These are phyloP conservation scores for Erythrolamprus reginae DNA, from an alignment of 2,113 vertebrate species.

Conservation along the genomic window DNA sequence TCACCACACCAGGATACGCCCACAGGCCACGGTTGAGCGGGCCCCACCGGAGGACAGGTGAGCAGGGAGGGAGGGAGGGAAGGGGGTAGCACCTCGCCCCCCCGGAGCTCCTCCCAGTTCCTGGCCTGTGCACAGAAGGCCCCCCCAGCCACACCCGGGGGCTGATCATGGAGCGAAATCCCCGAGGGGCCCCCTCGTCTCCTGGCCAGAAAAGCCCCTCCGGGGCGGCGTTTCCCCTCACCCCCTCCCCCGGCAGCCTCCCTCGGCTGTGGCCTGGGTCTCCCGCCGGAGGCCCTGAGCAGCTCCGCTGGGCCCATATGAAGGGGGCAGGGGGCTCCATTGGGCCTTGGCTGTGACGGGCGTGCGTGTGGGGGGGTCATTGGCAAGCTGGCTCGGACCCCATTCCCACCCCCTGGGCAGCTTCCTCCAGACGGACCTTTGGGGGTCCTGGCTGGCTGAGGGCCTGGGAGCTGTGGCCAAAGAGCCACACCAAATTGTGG, in stretches of 20 bases:
- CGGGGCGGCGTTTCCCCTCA: neutral
- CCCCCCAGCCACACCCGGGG: no score
- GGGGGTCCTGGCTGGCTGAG: neutral
- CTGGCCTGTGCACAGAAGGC: no score
- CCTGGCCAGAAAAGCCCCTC: no score
- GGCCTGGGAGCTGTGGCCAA: neutral
- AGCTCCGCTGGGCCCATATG: neutral
- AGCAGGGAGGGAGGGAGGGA: constrained; percentile 17
- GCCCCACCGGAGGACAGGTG: constrained; percentile 68
- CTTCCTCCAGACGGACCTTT: neutral
- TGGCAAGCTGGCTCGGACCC: neutral
- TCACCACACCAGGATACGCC: constrained; percentile 48
- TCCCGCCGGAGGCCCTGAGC: neutral
- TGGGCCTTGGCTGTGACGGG: neutral
- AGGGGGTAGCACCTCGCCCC: no score
- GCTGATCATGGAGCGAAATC: no score
- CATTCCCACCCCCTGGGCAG: neutral
- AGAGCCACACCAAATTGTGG: neutral
- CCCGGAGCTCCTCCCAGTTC: neutral
- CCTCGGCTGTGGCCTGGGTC: no score
- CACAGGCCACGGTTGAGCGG: fast-evolving
- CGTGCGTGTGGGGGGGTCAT: no score
- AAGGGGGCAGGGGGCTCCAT: neutral
- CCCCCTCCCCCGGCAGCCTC: no score
- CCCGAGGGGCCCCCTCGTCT: no score